Conservation (phyloP, 1,140 invertebrate genomes). For the Drosophila subpulchrella region DNA sequence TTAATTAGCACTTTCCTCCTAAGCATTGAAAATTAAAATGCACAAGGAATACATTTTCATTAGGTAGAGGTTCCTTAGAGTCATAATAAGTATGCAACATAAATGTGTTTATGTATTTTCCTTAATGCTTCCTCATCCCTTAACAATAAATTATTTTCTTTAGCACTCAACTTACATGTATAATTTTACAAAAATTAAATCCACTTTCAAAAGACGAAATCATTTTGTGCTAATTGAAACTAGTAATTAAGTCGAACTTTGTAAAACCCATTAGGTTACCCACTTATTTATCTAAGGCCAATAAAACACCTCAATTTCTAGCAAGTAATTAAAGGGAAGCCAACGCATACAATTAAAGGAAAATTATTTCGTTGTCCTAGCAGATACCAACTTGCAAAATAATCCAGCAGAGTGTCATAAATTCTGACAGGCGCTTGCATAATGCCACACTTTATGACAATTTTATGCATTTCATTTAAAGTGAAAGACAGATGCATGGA, state of each 20-base stretch:
- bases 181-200: background rate
- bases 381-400: background rate
- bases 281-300: background rate
- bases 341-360: conserved; percentile 11
- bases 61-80: background rate
- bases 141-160: background rate
- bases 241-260: background rate
- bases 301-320: background rate
- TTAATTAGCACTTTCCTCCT: conserved; percentile 11
- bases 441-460: conserved; percentile 32
- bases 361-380: conserved; percentile 11
- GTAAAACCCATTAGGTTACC: background rate
- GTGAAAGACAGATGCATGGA: conserved; percentile 1
- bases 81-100: too few relatives aligned
- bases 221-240: background rate
- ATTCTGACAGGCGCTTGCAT: conserved; percentile 33
- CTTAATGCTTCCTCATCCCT: background rate
- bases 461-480: conserved; percentile 57
- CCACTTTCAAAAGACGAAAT: background rate
- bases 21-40: background rate
- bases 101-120: too few relatives aligned
- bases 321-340: conserved; percentile 3
- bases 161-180: background rate
- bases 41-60: background rate
- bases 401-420: conserved; percentile 29